These are phyloP conservation scores for Caerostris extrusa DNA, from an alignment of 1,140 invertebrate species.

Conservation along the genomic window DNA sequence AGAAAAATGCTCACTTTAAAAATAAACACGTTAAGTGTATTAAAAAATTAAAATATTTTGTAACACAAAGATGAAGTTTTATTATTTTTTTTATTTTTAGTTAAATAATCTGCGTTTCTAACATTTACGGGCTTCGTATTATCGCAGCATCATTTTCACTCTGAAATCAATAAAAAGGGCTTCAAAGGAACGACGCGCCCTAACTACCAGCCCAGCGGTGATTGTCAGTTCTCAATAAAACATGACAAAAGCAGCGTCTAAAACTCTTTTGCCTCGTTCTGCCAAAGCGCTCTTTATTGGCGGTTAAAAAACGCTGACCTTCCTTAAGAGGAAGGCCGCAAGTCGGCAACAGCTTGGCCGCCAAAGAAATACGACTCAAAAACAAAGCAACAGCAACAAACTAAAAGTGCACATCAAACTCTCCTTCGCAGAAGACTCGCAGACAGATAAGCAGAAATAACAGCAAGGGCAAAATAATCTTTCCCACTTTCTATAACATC, in stretches of 20 bases:
- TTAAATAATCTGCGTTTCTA: too few relatives aligned
- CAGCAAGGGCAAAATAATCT: constrained; percentile 12
- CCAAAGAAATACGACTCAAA: constrained; percentile 26
- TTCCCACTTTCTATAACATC: constrained; percentile 21
- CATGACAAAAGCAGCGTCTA: constrained; percentile 51
- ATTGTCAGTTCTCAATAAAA: constrained; percentile 64
- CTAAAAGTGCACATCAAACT: not conserved
- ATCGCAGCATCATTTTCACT: not conserved
- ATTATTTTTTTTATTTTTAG: too few relatives aligned
- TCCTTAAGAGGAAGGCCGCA: not conserved
- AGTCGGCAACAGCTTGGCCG: constrained; percentile 39
- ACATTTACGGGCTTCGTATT: too few relatives aligned
- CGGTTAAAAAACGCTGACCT: constrained; percentile 66
- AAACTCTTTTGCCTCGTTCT: constrained; percentile 12
- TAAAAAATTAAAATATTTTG: too few relatives aligned
- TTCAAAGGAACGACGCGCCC: not conserved
- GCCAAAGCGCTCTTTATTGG: constrained; percentile 32
- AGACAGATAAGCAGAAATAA: constrained; percentile 70
- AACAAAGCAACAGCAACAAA: not conserved
- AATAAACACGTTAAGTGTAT: too few relatives aligned
- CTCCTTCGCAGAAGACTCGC: not conserved
- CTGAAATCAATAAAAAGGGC: not conserved
- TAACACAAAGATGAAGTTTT: too few relatives aligned
- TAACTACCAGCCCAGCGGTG: not conserved
- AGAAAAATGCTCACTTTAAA: too few relatives aligned